Evolutionary conservation across 2,113 vertebrate genomes (phyloP).

Genomic region (Burhinus bistriatus): DNA sequence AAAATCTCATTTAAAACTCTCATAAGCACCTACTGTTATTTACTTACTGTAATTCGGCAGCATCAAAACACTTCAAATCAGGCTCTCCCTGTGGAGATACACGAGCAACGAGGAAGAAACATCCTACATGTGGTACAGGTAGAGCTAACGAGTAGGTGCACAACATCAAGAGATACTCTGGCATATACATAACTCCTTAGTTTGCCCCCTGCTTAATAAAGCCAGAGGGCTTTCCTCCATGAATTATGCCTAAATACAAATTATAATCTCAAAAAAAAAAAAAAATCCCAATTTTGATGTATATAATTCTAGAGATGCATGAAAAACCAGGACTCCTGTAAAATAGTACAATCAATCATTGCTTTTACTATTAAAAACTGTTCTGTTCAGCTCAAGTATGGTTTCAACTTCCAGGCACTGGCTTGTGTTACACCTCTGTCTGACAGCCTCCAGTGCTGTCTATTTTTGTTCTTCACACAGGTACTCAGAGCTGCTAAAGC

Average conservation of each 20-base stretch:
- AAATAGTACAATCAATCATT: background rate
- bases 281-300: fast-evolving
- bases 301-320: fast-evolving
- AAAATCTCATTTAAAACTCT: background rate
- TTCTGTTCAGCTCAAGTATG: background rate
- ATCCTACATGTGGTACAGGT: background rate
- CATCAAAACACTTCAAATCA: fast-evolving
- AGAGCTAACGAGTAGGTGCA: background rate
- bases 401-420: background rate
- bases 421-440: background rate
- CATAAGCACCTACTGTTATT: background rate
- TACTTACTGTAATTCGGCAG: background rate
- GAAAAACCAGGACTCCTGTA: background rate
- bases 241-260: background rate
- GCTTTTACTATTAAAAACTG: background rate
- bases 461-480: background rate
- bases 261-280: background rate
- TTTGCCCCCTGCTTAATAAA: too few species aligned
- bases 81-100: fast-evolving
- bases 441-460: background rate
- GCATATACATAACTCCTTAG: background rate
- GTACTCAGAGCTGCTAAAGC: background rate
- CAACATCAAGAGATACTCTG: background rate
- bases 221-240: background rate
- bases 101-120: fast-evolving